Percentiles rank a stretch among this genome's conserved stretches.
Evolutionary conservation across 2,797 vertebrate species (phyloP).

Genomic region (Parauchenoglanis ngamensis): DNA sequence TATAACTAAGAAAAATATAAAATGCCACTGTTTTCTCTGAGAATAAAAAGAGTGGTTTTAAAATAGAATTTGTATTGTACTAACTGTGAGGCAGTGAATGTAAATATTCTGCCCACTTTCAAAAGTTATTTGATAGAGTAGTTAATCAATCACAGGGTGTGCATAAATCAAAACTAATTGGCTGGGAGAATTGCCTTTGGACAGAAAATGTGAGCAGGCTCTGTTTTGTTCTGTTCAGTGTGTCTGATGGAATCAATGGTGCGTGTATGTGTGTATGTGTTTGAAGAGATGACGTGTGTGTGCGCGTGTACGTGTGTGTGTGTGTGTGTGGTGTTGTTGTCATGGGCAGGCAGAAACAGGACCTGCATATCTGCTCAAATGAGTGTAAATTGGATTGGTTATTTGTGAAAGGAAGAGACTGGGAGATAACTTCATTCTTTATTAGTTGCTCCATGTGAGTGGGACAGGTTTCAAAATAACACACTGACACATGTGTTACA

Average conservation of each 20-base stretch:
- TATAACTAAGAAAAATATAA: not conserved
- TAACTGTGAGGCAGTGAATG: not conserved
- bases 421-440: slow-evolving; percentile 9
- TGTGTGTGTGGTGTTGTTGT: not conserved
- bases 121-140: slow-evolving; percentile 20
- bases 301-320: not conserved
- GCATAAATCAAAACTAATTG: slow-evolving; percentile 37
- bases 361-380: slow-evolving; percentile 6
- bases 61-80: not conserved
- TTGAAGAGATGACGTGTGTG: not conserved
- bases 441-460: not conserved
- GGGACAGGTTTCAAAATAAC: not conserved
- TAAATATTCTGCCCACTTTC: slow-evolving; percentile 6
- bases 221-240: not conserved
- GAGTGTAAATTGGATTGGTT: slow-evolving; percentile 45
- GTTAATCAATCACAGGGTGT: slow-evolving; percentile 14
- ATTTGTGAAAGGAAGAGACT: slow-evolving; percentile 16
- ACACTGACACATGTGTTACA: not conserved
- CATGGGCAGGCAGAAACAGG: slow-evolving; percentile 40
- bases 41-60: not conserved
- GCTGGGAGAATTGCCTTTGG: slow-evolving; percentile 7
- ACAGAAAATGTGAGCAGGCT: slow-evolving; percentile 5
- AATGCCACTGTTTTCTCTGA: not conserved
- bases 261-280: slow-evolving; percentile 11
- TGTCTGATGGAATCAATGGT: slow-evolving; percentile 28